Base-by-base conservation (phyloP, 2,797 vertebrate species). In the Xiphophorus birchmanni region DNA sequence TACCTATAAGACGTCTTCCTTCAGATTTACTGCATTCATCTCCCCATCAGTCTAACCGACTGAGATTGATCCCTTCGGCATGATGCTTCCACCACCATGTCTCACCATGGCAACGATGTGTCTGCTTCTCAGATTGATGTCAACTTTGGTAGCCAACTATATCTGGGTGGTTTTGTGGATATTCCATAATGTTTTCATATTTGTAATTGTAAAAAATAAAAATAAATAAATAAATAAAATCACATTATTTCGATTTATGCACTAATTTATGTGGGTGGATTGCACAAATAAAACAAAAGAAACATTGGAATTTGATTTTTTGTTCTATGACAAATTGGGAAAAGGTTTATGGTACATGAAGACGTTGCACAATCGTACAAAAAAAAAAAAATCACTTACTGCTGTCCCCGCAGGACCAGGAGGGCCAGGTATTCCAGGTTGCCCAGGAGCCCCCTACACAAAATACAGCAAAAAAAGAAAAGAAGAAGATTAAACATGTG, bases 371-470 rank as follows among this genome's bases (percentile, higher is more conserved):
- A 9, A n/a, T 47, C 15, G 4, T 45, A 15, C 54, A 48, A 8
- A 21, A 21, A 50, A 50, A 6, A 2, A 44, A 12, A 44, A 12
- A 48, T 42, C 82, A 97, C 98, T 98, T 93, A 99, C 98, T 4
- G 97, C 96, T 80, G 97, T 76, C 86, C 98, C 98, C 88, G 97
- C 97, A 84, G 97, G 95, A 80, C 98, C 98, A 0, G 96, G 95
- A 10, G 87, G 92, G 72, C 98, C 98, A 0, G 96, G 97, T 78
- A 87, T 96, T 15, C 98, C 98, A 0, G 93, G 85, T 85, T 97
- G 96, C 52, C 98, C 98, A 0, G 93, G 86, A 0, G 84, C 89
- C 5, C 98, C 98, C 98, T 99, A 90, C 48, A 84, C 69, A 85
- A 48, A 90, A 75, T 12, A 87, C n/a, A 81, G 50, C 12, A 84